These are phyloP conservation scores for Philypnodon macrostomus DNA, from an alignment of 2,797 vertebrate species.

Conservation along the genomic window DNA sequence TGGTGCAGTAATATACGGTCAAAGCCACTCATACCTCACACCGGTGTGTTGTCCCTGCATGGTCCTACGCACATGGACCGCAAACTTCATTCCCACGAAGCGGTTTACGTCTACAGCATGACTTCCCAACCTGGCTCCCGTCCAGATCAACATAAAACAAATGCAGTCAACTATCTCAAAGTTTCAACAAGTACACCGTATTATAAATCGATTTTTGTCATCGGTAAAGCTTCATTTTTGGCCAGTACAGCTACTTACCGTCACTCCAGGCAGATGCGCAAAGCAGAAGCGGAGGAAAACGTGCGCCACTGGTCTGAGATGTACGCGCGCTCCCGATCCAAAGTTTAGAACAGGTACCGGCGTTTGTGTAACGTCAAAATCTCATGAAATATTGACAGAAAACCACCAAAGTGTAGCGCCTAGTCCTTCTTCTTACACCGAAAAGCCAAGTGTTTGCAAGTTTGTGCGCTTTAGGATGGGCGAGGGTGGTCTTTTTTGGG, in stretches of 20 bases:
- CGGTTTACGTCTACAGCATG: constrained; percentile 65
- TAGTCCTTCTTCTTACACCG: constrained; percentile 65
- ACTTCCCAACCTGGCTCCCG: constrained; percentile 36
- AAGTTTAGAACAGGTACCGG: constrained; percentile 19
- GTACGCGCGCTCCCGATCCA: constrained; percentile 16
- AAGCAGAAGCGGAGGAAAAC: not conserved
- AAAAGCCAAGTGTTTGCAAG: constrained; percentile 72
- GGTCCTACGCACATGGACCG: constrained; percentile 60
- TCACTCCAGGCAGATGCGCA: constrained; percentile 1
- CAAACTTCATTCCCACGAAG: constrained; percentile 54
- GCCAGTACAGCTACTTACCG: constrained; percentile 42
- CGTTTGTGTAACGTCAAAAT: constrained; percentile 7
- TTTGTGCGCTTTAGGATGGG: constrained; percentile 59
- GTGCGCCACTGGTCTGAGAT: constrained; percentile 6
- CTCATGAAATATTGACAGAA: constrained; percentile 28
- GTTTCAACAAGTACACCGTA: not conserved
- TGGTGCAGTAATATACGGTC: no score
- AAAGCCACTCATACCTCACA: constrained; percentile 42
- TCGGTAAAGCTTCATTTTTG: not conserved
- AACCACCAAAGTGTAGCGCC: constrained; percentile 50
- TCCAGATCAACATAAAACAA: not conserved
- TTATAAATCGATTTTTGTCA: no score
- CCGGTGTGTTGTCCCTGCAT: constrained; percentile 55
- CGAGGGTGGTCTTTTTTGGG: constrained; percentile 72
- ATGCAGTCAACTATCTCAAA: not conserved